Percentiles rank a stretch among this genome's conserved stretches.
These are phyloP conservation scores for Thereva unica DNA, from an alignment of 2,888 invertebrate species.

Conservation along the genomic window DNA sequence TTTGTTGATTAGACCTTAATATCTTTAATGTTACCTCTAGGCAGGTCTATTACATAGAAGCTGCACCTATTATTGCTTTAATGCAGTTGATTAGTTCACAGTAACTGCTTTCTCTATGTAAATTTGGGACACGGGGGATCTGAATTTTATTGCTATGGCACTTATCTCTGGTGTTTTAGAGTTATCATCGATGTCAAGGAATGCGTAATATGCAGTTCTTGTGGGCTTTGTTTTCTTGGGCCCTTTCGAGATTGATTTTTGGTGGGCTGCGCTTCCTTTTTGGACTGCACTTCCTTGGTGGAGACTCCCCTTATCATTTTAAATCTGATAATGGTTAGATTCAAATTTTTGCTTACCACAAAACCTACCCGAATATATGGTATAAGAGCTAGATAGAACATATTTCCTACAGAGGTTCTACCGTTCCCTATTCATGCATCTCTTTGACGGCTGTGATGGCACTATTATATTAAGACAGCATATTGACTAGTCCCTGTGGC, in stretches of 20 bases:
- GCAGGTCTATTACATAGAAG: constrained; percentile 5
- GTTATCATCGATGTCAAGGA: not conserved
- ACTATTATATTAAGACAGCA: no score
- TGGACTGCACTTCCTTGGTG: no score
- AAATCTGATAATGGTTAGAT: no score
- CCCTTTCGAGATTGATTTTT: not conserved
- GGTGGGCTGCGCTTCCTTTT: constrained; percentile 10
- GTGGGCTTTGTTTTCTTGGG: constrained; percentile 5
- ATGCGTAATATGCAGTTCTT: not conserved
- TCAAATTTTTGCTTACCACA: no score
- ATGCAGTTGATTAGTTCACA: not conserved
- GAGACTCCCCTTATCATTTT: no score
- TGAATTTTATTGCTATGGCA: not conserved
- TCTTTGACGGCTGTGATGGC: no score
- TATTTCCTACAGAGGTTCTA: no score
- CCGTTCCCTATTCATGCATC: no score
- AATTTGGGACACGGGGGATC: constrained; percentile 4
- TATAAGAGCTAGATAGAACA: no score
- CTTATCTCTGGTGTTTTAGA: not conserved
- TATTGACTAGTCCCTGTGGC: no score
- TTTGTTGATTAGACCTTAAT: not conserved
- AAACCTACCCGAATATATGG: no score
- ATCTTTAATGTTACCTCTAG: constrained; percentile 14
- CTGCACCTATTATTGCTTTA: constrained; percentile 6
- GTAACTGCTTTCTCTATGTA: constrained; percentile 4